Base-by-base conservation (phyloP, 2,888 invertebrate species). In the Acleris literana region DNA sequence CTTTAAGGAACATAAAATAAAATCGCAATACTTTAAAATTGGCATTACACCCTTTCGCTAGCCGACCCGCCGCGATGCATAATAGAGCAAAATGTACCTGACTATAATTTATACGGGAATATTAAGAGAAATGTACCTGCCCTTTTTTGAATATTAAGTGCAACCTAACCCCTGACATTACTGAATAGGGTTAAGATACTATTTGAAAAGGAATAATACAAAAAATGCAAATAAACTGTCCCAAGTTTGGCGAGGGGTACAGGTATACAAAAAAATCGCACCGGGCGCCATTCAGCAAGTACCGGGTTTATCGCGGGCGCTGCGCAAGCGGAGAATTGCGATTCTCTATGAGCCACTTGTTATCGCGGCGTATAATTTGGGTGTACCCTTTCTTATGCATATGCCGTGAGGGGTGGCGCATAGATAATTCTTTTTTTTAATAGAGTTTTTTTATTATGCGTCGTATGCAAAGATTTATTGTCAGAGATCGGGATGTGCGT, bases 71-170 rank as follows among this genome's bases (percentile, higher is more conserved):
- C 75, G 85, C 84, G 82, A 77, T 83, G 84, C 86, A 92, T 90
- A 92, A 92, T 90, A 88, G 81, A 82, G 80, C 82, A 85, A 88
- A 91, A 90, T 92, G 92, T 93, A 93, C 93, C 93, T 93, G 93
- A 92, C 90, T 92, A 86, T 93, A 93, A 93, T 93, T 93, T 93
- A 93, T 93, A 92, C 93, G 90, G 91, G 88, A 92, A 89, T 92
- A 91, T 92, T 92, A 90, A 88, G 88, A 89, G 89, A 90, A 92
- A 92, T 91, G 93, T 93, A 93, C 93, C 93, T 93, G 93, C 93
- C 93, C 92, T 93, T 88, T 65, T 87, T 87, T 89, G 92, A 92
- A 93, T 93, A 92, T 92, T 93, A 92, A 93, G 92, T 93, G 92
- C 89, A 93, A 93, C 92, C 87, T 93, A 92, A 93, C 93, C 93